Base-by-base conservation (phyloP, 2,888 invertebrate genomes). In the Julus scanicus region DNA sequence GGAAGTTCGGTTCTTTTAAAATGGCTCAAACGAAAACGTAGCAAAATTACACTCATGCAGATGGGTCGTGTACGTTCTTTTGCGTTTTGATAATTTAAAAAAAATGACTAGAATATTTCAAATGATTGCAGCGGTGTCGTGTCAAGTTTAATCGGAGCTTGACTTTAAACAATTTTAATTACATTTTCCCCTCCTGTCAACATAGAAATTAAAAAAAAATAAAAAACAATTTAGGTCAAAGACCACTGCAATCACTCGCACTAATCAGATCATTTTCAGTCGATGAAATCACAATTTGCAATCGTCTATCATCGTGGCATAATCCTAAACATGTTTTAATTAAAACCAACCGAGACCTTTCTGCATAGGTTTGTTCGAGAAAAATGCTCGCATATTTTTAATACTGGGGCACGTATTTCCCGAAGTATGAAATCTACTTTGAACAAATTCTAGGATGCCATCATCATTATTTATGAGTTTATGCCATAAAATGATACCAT, bases 391-490 rank as follows among this genome's bases (percentile, higher is more conserved):
- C 37, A 80, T 15, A 29, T 37, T 80, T 80, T 37, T 37, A 80
- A 80, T 80, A 80, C 37, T 4, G 5, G 37, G 37, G 37, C 17
- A 37, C 9, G 6, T 71, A 37, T 80, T 80, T 80, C 37, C 37
- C 37, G 80, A 80, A 80, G 80, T 80, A 80, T 37, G 4, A 80
- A 37, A 80, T 80, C 80, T 80, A 80, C 71, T 80, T 80, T 80
- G 80, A 80, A 80, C 80, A 80, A 13, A 37, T 39, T 80, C 2
- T 39, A 13, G 13, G 80, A 37, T 80, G 80, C 37, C 80, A 80
- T 37, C 80, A 80, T 37, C 37, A 80, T 80, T 80, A 13, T 39
- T 80, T 13, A 80, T 37, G 80, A 9, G 13, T 39, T 80, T 15
- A 80, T 37, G 37, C 3, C 37, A 80, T 37, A 37, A 80, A 80